Conservation (phyloP, 2,797 vertebrate genomes). For the Nyctibius grandis region DNA sequence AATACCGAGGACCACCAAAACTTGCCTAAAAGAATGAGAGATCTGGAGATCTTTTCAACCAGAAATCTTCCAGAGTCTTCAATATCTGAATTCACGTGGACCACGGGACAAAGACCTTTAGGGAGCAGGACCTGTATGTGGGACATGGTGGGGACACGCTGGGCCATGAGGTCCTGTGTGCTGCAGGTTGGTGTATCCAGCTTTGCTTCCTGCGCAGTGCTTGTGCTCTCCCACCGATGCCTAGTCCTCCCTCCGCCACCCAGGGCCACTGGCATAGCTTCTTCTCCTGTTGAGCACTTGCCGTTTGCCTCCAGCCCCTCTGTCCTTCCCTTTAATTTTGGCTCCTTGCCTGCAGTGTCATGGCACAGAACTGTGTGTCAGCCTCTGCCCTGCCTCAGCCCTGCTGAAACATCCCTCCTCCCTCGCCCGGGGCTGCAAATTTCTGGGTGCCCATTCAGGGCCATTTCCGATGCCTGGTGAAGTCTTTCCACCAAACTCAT, state of each 20-base stretch:
- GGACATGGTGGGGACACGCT: fast-evolving
- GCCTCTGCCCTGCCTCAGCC: not conserved
- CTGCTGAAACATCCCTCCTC: not conserved
- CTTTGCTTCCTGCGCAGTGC: not conserved
- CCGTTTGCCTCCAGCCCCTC: not conserved
- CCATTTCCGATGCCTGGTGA: not conserved
- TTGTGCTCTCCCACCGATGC: not conserved
- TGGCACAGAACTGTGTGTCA: not conserved
- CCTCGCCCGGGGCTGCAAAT: not conserved
- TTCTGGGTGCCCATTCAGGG: not conserved
- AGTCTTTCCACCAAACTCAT: not conserved
- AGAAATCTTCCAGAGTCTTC: not conserved
- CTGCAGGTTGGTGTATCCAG: not conserved
- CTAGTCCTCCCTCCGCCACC: fast-evolving
- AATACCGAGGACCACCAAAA: not conserved
- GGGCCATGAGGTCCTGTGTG: not conserved
- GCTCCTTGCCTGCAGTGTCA: not conserved
- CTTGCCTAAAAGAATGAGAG: not conserved
- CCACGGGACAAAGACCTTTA: not conserved
- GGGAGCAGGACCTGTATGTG: not conserved
- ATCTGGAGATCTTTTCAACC: not conserved
- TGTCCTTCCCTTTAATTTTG: not conserved
- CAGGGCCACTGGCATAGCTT: fast-evolving
- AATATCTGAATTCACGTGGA: not conserved
- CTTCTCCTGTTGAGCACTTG: not conserved